phyloP scores from a whole-genome alignment of 1,140 invertebrate genomes.

The Maniola jurtina region DNA sequence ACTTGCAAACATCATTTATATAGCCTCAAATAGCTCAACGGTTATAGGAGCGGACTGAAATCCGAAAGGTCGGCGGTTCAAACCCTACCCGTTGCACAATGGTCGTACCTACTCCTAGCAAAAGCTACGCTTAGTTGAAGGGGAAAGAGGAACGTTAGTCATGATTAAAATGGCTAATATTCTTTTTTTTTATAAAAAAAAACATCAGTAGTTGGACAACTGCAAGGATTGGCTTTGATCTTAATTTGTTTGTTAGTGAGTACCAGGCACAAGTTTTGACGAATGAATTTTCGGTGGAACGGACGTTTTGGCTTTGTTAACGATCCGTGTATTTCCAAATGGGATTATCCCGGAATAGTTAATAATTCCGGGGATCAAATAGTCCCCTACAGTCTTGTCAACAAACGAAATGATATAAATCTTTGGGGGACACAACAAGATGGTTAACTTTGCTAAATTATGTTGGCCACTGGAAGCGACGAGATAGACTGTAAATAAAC shows the following conservation, averaged over 20 bases:
- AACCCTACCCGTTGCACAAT: no score
- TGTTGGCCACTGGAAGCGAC: constrained; percentile 19
- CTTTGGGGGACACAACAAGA: constrained; percentile 40
- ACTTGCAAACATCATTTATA: no score
- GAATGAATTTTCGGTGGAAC: constrained; percentile 17
- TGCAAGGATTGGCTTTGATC: constrained; percentile 2
- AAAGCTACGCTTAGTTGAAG: no score
- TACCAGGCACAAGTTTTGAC: constrained; percentile 19
- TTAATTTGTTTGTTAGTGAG: constrained; percentile 19
- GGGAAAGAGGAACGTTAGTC: no score
- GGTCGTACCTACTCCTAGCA: no score
- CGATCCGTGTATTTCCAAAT: constrained; percentile 27
- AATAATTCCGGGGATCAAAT: constrained; percentile 43
- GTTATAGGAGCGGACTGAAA: no score
- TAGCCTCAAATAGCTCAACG: no score
- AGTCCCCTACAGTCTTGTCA: constrained; percentile 39
- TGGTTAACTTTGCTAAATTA: constrained; percentile 32
- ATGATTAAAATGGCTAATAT: no score
- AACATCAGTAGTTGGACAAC: no score
- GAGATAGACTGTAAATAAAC: background rate
- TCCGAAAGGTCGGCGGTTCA: no score
- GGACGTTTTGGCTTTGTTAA: constrained; percentile 20
- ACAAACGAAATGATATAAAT: constrained; percentile 54
- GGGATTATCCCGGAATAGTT: constrained; percentile 37
- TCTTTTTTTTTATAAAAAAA: no score